phyloP scores from a whole-genome alignment of 37 sponge, comb jelly and placozoan species.

The Chondrilla cf. caribensis region DNA sequence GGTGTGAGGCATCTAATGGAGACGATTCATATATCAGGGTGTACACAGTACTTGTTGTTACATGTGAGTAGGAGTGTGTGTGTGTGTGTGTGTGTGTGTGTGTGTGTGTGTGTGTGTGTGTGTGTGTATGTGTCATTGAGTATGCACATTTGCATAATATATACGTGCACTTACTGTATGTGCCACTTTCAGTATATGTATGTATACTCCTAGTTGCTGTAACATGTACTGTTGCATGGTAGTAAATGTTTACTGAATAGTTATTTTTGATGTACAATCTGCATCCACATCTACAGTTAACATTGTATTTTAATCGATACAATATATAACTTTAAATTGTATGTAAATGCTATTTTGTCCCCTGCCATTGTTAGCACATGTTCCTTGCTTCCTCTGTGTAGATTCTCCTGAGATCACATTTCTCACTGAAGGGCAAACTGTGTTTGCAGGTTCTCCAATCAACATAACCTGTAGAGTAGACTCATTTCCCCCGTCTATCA shows the following conservation, averaged over 20 bases:
- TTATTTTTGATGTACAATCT: no score
- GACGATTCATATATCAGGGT: neutral
- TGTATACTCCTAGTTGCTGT: no score
- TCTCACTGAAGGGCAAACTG: neutral
- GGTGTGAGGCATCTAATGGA: conserved; percentile 34
- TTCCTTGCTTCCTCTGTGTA: conserved; percentile 9
- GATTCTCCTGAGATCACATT: neutral
- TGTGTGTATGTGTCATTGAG: neutral
- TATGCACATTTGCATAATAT: no score
- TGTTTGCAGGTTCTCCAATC: neutral
- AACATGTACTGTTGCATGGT: no score
- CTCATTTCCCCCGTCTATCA: conserved; percentile 37
- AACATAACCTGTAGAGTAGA: conserved; percentile 35
- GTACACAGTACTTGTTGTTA: neutral
- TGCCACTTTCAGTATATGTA: no score
- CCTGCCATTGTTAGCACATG: neutral
- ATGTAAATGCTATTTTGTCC: no score
- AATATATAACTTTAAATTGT: no score
- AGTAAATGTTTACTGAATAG: no score
- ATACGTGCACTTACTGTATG: no score
- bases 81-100: no score
- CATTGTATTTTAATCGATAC: no score
- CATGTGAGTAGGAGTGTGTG: neutral
- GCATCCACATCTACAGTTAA: no score
- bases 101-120: neutral